phyloP scores from a whole-genome alignment of 2,113 vertebrate species.

The Ranitomeya variabilis region DNA sequence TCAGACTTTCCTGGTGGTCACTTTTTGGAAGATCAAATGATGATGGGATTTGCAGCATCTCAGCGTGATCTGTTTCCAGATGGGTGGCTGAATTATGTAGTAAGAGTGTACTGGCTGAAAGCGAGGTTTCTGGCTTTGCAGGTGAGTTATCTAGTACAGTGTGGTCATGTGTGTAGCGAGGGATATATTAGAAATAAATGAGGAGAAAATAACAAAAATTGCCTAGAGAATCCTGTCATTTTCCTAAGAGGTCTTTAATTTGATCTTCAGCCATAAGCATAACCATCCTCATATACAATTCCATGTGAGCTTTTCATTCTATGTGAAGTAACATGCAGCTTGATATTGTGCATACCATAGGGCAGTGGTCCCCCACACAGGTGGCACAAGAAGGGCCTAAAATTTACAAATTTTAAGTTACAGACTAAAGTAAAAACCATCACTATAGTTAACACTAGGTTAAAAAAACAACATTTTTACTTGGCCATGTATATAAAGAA shows the following conservation, averaged over 20 bases:
- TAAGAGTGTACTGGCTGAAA: constrained; percentile 93
- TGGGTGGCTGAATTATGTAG: constrained; percentile 86
- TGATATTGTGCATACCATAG: not conserved
- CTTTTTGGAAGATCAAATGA: constrained; percentile 86
- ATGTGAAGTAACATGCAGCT: not conserved
- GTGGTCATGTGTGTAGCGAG: not conserved
- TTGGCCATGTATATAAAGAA: too few relatives aligned
- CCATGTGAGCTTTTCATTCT: not conserved
- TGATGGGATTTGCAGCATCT: constrained; percentile 86
- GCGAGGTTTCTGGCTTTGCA: constrained; percentile 89
- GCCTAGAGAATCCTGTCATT: not conserved
- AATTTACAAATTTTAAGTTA: too few relatives aligned
- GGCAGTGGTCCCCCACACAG: not conserved
- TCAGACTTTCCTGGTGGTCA: constrained; percentile 84
- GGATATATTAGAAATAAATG: not conserved
- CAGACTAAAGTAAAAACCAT: too few relatives aligned
- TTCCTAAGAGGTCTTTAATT: not conserved
- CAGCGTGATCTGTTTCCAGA: constrained; percentile 88
- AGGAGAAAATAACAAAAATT: not conserved
- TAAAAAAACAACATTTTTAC: too few relatives aligned
- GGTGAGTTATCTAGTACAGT: constrained; percentile 71
- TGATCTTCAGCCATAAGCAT: not conserved
- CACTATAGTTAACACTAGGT: too few relatives aligned
- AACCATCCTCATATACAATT: not conserved
- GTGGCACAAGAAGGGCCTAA: too few relatives aligned